These are phyloP conservation scores for Neotoxoptera formosana DNA, from an alignment of 1,140 invertebrate genomes.

Conservation along the genomic window DNA sequence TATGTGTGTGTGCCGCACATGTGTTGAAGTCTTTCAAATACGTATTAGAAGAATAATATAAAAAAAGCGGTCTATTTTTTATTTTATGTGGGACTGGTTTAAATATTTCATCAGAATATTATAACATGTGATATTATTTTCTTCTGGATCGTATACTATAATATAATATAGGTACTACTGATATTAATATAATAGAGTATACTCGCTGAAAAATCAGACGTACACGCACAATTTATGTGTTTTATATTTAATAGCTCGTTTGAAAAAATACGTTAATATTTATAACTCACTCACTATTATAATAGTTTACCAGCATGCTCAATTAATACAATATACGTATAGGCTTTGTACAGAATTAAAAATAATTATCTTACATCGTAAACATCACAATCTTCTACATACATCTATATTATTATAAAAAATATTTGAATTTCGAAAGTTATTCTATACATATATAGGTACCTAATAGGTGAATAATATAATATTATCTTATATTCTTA, in stretches of 20 bases:
- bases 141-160: neutral
- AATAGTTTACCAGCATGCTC: neutral
- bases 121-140: slow-evolving; percentile 25
- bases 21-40: neutral
- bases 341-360: neutral
- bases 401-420: neutral
- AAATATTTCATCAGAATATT: neutral
- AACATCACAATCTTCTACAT: neutral
- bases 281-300: neutral
- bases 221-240: neutral
- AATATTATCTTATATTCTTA: too few species aligned
- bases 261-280: neutral
- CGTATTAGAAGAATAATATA: neutral
- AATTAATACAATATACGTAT: too few species aligned
- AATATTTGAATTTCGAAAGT: neutral
- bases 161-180: neutral
- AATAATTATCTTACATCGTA: neutral
- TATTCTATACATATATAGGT: neutral
- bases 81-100: slow-evolving; percentile 1
- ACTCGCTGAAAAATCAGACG: neutral
- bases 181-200: neutral
- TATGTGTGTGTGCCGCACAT: neutral
- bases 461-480: neutral
- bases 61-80: neutral
- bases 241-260: neutral